Evolutionary conservation across 2,888 invertebrate species (phyloP).

Genomic region (Torymus auratus): DNA sequence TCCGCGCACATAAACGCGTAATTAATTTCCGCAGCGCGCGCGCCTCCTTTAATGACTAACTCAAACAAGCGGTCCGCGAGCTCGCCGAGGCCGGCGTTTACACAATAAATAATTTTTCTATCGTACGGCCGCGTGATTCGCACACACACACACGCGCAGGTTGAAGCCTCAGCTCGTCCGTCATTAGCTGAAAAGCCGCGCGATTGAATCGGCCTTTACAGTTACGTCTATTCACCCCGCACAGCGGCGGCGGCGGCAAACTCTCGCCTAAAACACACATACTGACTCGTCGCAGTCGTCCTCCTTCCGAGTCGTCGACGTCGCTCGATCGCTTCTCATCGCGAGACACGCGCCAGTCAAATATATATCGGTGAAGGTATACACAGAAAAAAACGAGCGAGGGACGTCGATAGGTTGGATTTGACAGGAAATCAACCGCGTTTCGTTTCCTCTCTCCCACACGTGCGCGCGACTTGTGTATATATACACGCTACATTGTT

Average conservation of each 20-base stretch:
- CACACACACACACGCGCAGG: too few species aligned
- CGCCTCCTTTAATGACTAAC: not conserved
- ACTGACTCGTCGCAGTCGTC: not conserved
- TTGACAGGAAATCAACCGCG: slow-evolving; percentile 20
- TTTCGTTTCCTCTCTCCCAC: slow-evolving; percentile 4
- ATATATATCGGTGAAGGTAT: too few species aligned
- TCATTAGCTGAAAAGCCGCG: too few species aligned
- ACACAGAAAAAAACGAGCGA: not conserved
- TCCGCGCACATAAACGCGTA: slow-evolving; percentile 9
- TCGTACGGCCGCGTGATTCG: too few species aligned
- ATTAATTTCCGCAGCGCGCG: slow-evolving; percentile 46
- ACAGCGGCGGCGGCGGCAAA: slow-evolving; percentile 1
- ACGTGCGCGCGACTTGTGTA: not conserved
- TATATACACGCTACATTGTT: slow-evolving; percentile 16
- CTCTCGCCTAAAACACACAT: slow-evolving; percentile 11
- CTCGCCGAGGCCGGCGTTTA: too few species aligned
- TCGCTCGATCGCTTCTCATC: too few species aligned
- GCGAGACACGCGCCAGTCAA: too few species aligned
- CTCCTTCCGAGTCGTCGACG: not conserved
- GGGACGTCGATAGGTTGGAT: not conserved
- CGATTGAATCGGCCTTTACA: not conserved
- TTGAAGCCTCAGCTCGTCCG: too few species aligned
- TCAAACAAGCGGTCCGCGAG: not conserved
- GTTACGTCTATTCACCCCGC: slow-evolving; percentile 17
- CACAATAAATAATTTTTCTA: too few species aligned